Conservation (phyloP, 2,797 vertebrate genomes). For the Pelobates cultripes region DNA sequence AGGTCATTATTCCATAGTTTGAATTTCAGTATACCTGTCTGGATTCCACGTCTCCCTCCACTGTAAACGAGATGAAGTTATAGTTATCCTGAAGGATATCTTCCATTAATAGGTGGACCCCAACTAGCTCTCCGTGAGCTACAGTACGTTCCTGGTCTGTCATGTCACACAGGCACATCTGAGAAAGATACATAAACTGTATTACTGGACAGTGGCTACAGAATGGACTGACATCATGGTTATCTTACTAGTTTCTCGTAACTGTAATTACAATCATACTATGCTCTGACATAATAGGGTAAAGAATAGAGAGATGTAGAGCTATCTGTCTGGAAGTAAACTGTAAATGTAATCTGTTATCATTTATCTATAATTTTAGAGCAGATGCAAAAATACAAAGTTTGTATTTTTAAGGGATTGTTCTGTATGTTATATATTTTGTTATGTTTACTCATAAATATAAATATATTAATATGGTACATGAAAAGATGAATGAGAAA, state of each 20-base stretch:
- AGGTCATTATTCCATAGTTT: not conserved
- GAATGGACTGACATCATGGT: not conserved
- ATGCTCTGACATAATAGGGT: too few species aligned
- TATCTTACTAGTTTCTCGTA: not conserved
- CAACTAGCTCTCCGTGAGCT: conserved; percentile 71
- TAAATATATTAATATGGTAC: too few species aligned
- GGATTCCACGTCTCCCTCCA: conserved; percentile 54
- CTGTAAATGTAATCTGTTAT: too few species aligned
- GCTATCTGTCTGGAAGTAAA: too few species aligned
- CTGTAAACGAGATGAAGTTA: conserved; percentile 54
- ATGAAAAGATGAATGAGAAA: too few species aligned
- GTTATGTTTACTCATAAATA: too few species aligned
- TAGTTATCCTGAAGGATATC: conserved; percentile 67
- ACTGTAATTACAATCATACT: not conserved
- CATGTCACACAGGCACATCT: conserved; percentile 77
- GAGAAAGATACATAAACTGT: conserved; percentile 16
- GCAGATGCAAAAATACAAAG: too few species aligned
- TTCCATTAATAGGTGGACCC: conserved; percentile 71
- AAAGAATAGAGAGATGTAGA: too few species aligned
- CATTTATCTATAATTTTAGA: too few species aligned
- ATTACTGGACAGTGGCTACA: conserved; percentile 2
- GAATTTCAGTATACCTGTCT: conserved; percentile 55
- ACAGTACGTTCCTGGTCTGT: conserved; percentile 63
- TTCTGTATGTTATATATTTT: too few species aligned
- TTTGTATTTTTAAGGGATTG: too few species aligned